phyloP scores from a whole-genome alignment of 2,113 vertebrate species.

The Silurus glanis region DNA sequence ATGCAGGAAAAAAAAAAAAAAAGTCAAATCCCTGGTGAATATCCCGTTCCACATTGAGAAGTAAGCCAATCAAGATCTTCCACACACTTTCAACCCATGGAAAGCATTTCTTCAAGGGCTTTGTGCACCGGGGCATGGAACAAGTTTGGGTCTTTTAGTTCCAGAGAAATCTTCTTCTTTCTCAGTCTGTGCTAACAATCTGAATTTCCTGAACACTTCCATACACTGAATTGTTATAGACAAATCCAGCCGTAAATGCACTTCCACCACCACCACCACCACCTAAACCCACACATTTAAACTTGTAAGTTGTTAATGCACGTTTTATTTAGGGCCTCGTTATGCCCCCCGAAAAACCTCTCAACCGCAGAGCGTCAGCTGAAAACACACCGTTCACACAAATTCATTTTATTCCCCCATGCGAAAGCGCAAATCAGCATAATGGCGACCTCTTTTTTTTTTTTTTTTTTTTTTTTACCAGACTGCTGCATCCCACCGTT shows the following conservation, averaged over 20 bases:
- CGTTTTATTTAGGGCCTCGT: conserved; percentile 44
- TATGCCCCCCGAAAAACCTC: conserved; percentile 41
- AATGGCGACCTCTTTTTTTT: conserved; percentile 35
- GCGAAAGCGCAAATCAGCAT: conserved; percentile 32
- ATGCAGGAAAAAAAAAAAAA: background rate
- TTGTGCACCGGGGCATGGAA: too few species aligned
- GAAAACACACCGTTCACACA: conserved; percentile 46
- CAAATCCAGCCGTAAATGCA: conserved; percentile 41
- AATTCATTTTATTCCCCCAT: background rate
- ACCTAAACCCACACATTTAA: conserved; percentile 43
- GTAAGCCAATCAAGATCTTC: too few species aligned
- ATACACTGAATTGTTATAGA: conserved; percentile 55
- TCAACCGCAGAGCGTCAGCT: conserved; percentile 50
- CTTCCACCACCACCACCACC: conserved; percentile 46
- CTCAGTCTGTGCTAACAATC: conserved; percentile 51
- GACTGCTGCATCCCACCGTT: conserved; percentile 21
- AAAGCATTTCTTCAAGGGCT: too few species aligned
- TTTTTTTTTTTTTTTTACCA: conserved; percentile 27
- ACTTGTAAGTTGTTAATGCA: conserved; percentile 52
- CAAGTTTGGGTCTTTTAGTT: too few species aligned
- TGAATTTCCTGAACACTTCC: conserved; percentile 65
- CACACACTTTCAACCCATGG: too few species aligned
- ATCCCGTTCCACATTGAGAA: background rate
- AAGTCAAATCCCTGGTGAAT: background rate
- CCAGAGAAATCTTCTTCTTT: background rate